These are phyloP conservation scores for Agriopis aurantiaria DNA, from an alignment of 2,888 invertebrate genomes.

Conservation along the genomic window DNA sequence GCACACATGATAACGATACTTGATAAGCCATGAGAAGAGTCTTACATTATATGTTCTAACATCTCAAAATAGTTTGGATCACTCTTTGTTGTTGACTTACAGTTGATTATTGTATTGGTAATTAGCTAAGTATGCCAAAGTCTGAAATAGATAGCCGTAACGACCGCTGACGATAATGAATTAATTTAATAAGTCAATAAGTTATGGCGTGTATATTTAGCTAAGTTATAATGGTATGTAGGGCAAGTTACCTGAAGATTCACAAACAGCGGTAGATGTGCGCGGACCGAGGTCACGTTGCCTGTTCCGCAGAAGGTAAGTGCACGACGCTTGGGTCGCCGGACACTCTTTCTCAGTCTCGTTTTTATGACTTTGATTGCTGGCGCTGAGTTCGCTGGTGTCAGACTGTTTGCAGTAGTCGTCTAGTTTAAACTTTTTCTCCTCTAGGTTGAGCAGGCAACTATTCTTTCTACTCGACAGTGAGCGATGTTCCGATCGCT, in stretches of 20 bases:
- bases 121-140: conserved; percentile 30
- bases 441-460: conserved; percentile 70
- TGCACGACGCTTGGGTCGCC: conserved; percentile 58
- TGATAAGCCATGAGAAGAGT: conserved; percentile 65
- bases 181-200: conserved; percentile 11
- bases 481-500: conserved; percentile 76
- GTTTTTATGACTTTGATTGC: conserved; percentile 60
- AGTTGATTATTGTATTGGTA: conserved; percentile 25
- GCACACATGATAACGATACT: conserved; percentile 70
- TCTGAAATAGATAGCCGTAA: conserved; percentile 28
- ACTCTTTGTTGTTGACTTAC: conserved; percentile 22
- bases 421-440: conserved; percentile 86
- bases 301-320: conserved; percentile 70
- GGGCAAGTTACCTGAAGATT: conserved; percentile 69
- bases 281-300: conserved; percentile 71
- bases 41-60: conserved; percentile 50
- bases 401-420: conserved; percentile 71
- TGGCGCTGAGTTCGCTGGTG: conserved; percentile 57
- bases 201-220: not conserved
- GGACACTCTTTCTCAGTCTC: conserved; percentile 67
- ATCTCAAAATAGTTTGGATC: conserved; percentile 47
- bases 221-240: not conserved
- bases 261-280: conserved; percentile 73
- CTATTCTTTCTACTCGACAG: conserved; percentile 74
- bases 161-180: conserved; percentile 10